Evolutionary conservation across 1,140 invertebrate genomes (phyloP).

Genomic region (Atopsyche davidsoni): DNA sequence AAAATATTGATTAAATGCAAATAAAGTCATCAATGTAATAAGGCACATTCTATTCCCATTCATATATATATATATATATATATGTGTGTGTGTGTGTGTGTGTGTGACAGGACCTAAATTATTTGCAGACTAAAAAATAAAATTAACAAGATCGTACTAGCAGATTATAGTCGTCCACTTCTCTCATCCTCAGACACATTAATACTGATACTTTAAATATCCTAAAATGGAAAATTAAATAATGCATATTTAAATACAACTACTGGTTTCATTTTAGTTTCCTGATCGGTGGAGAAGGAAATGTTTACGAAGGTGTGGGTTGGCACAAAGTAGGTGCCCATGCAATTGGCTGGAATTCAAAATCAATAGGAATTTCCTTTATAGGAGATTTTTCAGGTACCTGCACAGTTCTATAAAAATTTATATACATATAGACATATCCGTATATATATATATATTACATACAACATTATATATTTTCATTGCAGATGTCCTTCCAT

Average conservation of each 20-base stretch:
- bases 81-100: no score
- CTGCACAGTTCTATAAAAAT: conserved; percentile 42
- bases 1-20: no score
- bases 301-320: conserved; percentile 69
- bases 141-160: no score
- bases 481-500: conserved; percentile 54
- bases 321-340: conserved; percentile 70
- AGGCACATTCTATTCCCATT: no score
- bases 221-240: conserved; percentile 6
- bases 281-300: conserved; percentile 69
- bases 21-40: no score
- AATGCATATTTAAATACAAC: conserved; percentile 8
- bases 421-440: conserved; percentile 37
- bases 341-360: conserved; percentile 58
- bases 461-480: conserved; percentile 28
- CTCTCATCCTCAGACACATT: background rate
- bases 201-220: conserved; percentile 1
- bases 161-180: background rate
- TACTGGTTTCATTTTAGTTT: conserved; percentile 49
- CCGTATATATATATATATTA: background rate
- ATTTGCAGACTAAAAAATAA: no score
- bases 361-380: conserved; percentile 61
- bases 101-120: no score
- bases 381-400: conserved; percentile 62
- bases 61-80: no score